A percentile compares a stretch with the other conserved stretches of the same genome.
phyloP scores from a whole-genome alignment of 2,888 invertebrate species.

The Dysmachus trigonus region DNA sequence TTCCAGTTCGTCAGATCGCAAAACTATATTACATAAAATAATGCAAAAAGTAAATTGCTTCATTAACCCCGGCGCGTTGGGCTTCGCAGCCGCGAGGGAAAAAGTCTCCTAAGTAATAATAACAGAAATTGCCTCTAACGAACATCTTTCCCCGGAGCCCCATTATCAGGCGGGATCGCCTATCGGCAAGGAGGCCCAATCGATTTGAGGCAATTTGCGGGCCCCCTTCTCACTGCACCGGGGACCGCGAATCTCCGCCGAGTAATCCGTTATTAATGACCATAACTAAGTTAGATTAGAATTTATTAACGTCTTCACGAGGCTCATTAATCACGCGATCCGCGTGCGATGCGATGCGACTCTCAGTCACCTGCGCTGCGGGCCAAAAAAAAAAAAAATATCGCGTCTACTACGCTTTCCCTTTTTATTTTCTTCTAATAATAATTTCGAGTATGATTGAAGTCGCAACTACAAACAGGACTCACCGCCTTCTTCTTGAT shows the following conservation, averaged over 20 bases:
- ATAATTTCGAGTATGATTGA: constrained; percentile 5
- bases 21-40: neutral
- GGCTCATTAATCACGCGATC: constrained; percentile 24
- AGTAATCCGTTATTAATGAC: constrained; percentile 42
- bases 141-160: neutral
- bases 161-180: neutral
- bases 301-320: constrained; percentile 31
- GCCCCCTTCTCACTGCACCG: neutral
- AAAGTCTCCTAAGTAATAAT: neutral
- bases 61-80: neutral
- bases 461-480: neutral
- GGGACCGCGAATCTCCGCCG: neutral
- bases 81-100: neutral
- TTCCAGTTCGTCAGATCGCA: neutral
- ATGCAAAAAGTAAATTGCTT: neutral
- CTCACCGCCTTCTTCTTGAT: neutral
- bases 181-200: neutral
- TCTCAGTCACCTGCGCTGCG: neutral
- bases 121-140: neutral
- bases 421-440: neutral
- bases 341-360: neutral
- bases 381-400: constrained; percentile 28
- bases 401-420: neutral
- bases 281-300: constrained; percentile 31
- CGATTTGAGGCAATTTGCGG: neutral